Evolutionary conservation across 2,113 vertebrate genomes (phyloP), one percentile per base, ranked within the genome.

Genomic region (Lepisosteus osseus): DNA sequence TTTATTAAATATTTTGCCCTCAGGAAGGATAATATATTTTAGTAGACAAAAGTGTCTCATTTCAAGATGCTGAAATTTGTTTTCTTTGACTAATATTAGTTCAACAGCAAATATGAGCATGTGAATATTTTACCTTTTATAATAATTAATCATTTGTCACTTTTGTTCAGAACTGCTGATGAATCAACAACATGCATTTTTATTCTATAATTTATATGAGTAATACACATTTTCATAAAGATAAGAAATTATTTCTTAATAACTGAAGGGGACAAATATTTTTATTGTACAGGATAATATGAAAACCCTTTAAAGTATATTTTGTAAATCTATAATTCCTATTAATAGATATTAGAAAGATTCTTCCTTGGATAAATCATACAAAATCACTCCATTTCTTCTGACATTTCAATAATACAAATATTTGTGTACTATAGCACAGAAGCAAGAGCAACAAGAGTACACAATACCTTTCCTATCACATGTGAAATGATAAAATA

Each of bases 111-210:
- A 88, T 88, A 87, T 89, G 87, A 86, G 90, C 86, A 85, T 87
- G 82, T 78, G 86, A 86, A 87, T 88, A 87, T 90, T 91, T 90
- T 74, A 85, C 86, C 90, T 93, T 92, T 92, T 80, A 76, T 77
- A 89, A 88, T 84, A 87, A 91, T 93, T 86, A 89, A 91, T 92
- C 83, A 89, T 94, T 94, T 88, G 87, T 90, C 89, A 87, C 80
- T 54, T 63, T 63, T 54, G 62, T 41, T n/a, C 13, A 15, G 11
- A 86, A 84, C 72, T 83, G 79, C 47, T 76, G 67, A 92, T 93
- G 89, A 90, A 90, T 86, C 57, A 59, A 59, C 12, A 59, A 59
- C 12, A 59, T 59, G 57, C 12, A 59, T 59, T 13, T 59, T 59
- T 59, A 59, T 59, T 59, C 57, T 6, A 29, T 29, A 51, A 9